phyloP scores from a whole-genome alignment of 1,140 invertebrate species.

The Pararge aegeria region DNA sequence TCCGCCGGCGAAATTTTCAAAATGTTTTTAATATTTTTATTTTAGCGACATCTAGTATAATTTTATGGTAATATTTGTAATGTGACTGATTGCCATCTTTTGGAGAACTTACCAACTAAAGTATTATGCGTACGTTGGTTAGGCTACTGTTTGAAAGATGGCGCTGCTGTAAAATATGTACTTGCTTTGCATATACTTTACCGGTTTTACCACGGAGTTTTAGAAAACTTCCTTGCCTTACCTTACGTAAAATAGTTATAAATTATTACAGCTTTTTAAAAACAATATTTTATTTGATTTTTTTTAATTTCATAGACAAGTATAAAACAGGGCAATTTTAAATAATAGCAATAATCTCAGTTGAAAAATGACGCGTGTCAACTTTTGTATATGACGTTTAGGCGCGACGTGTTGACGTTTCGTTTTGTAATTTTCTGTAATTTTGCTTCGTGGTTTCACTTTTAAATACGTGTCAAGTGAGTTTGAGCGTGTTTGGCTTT shows the following conservation, averaged over 20 bases:
- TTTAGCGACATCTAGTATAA: neutral
- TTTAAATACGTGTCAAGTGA: slow-evolving; percentile 75
- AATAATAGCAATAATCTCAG: slow-evolving; percentile 23
- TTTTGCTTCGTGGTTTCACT: slow-evolving; percentile 49
- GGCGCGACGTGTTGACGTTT: slow-evolving; percentile 46
- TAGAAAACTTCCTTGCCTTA: no score
- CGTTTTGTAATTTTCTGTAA: slow-evolving; percentile 19
- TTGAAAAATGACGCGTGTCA: slow-evolving; percentile 57
- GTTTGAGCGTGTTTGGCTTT: slow-evolving; percentile 62
- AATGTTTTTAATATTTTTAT: no score
- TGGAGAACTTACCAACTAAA: neutral
- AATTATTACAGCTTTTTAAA: no score
- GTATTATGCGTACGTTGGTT: neutral
- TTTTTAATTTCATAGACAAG: neutral
- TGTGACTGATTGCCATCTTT: neutral
- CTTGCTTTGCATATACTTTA: no score
- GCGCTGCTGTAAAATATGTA: neutral
- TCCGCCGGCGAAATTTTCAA: no score
- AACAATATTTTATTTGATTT: no score
- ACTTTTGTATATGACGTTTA: slow-evolving; percentile 30
- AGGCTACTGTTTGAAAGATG: neutral
- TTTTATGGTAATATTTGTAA: neutral
- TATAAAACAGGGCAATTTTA: no score
- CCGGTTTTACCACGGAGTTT: no score
- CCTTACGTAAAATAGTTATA: no score